These are phyloP conservation scores for Tenebrosternarchus preto DNA, from an alignment of 2,113 vertebrate genomes.

Conservation along the genomic window DNA sequence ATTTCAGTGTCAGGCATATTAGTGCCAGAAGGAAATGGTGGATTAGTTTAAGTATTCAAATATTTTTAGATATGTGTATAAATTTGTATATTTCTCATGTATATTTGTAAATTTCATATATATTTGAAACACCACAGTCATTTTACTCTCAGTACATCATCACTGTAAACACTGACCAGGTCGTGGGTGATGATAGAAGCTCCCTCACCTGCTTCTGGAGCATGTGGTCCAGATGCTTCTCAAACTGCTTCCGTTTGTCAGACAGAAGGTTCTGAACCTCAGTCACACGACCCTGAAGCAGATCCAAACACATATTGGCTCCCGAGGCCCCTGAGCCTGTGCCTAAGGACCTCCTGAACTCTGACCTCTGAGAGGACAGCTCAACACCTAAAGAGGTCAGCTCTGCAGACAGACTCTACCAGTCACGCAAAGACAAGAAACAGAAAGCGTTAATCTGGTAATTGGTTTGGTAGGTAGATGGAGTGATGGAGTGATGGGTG, in stretches of 20 bases:
- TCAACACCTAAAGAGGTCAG: constrained; percentile 72
- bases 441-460: neutral
- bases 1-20: neutral
- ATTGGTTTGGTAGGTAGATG: neutral
- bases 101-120: too few species aligned
- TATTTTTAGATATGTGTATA: too few species aligned
- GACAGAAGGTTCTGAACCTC: constrained; percentile 65
- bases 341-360: constrained; percentile 67
- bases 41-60: too few species aligned
- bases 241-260: constrained; percentile 74
- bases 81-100: too few species aligned
- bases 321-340: constrained; percentile 54
- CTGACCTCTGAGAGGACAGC: constrained; percentile 75
- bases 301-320: constrained; percentile 74
- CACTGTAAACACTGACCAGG: neutral
- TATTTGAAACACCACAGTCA: too few species aligned
- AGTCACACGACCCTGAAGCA: constrained; percentile 69
- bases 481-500: constrained; percentile 1
- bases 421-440: constrained; percentile 16
- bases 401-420: constrained; percentile 79
- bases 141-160: too few species aligned
- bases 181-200: neutral
- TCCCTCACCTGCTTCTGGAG: constrained; percentile 73
- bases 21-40: too few species aligned
- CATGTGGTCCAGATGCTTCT: constrained; percentile 71